phyloP scores from a whole-genome alignment of 2,797 vertebrate genomes.

The Microctenopoma stevenorrisi region DNA sequence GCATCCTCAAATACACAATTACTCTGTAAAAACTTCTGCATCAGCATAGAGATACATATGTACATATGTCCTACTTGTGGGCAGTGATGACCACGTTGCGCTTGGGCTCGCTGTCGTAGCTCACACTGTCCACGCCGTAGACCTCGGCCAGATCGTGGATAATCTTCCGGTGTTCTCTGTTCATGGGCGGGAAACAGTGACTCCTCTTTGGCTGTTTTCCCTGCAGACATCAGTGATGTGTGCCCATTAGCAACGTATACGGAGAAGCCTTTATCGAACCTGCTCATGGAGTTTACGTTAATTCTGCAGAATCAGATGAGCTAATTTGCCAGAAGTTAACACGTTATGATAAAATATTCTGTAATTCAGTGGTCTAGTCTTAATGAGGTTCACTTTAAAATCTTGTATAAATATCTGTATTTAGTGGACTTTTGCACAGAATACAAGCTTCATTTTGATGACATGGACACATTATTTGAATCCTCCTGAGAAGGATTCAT shows the following conservation, averaged over 20 bases:
- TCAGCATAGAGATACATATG: rapidly evolving
- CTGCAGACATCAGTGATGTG: conserved; percentile 69
- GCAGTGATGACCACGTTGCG: conserved; percentile 96
- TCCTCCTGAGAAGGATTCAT: too few species aligned
- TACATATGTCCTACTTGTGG: conserved; percentile 57
- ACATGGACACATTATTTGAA: too few species aligned
- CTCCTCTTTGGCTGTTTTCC: conserved; percentile 92
- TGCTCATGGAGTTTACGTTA: neutral
- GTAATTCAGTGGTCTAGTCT: too few species aligned
- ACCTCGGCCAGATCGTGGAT: conserved; percentile 96
- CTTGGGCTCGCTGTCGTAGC: conserved; percentile 98
- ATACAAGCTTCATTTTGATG: too few species aligned
- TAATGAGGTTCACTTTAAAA: too few species aligned
- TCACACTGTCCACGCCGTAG: conserved; percentile 93
- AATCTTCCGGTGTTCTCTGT: conserved; percentile 93
- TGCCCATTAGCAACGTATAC: too few species aligned
- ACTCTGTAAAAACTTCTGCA: neutral
- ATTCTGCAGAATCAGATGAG: neutral
- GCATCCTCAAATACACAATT: conserved; percentile 3
- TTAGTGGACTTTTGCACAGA: too few species aligned
- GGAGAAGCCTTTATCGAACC: neutral
- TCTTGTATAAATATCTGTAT: too few species aligned
- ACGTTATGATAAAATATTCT: too few species aligned
- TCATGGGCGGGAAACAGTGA: conserved; percentile 97
- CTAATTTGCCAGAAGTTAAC: too few species aligned